Percentiles rank a stretch among this genome's conserved stretches.
Conservation (phyloP, 2,113 vertebrate genomes). For the Meleagris gallopavo region DNA sequence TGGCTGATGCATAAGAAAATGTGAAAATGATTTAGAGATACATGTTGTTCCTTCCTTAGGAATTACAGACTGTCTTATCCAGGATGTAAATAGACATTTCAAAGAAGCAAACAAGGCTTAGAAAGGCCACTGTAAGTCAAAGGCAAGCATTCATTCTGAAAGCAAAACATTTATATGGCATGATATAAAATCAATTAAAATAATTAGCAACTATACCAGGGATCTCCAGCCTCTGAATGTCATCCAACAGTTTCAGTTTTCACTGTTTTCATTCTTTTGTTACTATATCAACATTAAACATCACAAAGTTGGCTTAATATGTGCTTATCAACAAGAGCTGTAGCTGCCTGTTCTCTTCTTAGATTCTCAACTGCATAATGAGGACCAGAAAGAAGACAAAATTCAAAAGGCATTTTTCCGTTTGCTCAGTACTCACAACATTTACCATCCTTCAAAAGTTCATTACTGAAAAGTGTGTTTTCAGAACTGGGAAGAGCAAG, state of each 20-base stretch:
- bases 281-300: background rate
- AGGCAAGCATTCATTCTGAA: background rate
- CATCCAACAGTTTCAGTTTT: background rate
- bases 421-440: background rate
- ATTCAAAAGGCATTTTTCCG: background rate
- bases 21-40: background rate
- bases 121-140: background rate
- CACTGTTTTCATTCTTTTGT: background rate
- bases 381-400: background rate
- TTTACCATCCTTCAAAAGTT: background rate
- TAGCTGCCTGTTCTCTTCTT: background rate
- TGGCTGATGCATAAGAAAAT: background rate
- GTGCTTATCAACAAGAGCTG: rapidly evolving
- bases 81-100: background rate
- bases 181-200: background rate
- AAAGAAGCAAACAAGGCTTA: background rate
- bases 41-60: background rate
- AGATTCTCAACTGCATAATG: background rate
- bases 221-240: background rate
- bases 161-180: background rate
- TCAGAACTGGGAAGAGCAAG: background rate
- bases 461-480: background rate
- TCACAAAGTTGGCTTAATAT: background rate
- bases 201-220: background rate
- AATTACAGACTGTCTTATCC: background rate